Percentiles rank a stretch among this genome's conserved stretches.
Conservation (phyloP, 2,797 vertebrate species). For the Spinibarbus caldwelli region DNA sequence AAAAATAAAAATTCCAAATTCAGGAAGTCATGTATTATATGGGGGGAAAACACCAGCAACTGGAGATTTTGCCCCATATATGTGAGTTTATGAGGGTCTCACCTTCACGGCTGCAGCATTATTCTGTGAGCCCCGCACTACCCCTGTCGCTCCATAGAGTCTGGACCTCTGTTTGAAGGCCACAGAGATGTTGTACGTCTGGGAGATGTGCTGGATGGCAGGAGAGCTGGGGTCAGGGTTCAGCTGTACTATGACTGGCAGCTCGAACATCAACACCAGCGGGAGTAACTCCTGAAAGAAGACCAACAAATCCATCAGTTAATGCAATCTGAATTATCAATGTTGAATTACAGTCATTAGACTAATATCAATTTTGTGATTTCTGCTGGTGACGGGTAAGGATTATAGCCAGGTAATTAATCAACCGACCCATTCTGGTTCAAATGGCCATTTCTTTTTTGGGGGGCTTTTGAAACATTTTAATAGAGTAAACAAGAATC, state of each 20-base stretch:
- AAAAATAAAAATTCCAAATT: too few relatives aligned
- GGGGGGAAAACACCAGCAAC: too few relatives aligned
- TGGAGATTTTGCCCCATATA: too few relatives aligned
- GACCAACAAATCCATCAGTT: neutral
- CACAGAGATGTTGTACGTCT: constrained; percentile 86
- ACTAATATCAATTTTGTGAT: neutral
- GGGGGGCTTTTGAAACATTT: neutral
- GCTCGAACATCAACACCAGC: constrained; percentile 89
- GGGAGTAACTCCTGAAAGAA: constrained; percentile 84
- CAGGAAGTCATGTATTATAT: too few relatives aligned
- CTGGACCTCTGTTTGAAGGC: constrained; percentile 88
- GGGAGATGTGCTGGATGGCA: constrained; percentile 86
- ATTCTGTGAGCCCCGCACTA: constrained; percentile 87
- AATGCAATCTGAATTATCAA: neutral
- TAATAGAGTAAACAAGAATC: neutral
- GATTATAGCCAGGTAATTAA: constrained; percentile 13
- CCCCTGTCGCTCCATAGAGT: constrained; percentile 87
- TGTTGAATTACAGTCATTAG: neutral
- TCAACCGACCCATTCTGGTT: neutral
- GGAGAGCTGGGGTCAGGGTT: constrained; percentile 88
- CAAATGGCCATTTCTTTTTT: neutral
- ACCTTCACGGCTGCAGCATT: constrained; percentile 87
- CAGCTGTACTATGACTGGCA: constrained; percentile 87
- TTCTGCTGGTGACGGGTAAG: neutral
- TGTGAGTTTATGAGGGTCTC: constrained; percentile 5